Evolutionary conservation across 2,888 invertebrate genomes (phyloP), one percentile per base, ranked within the genome.

Genomic region (Sylvicola cinctus): DNA sequence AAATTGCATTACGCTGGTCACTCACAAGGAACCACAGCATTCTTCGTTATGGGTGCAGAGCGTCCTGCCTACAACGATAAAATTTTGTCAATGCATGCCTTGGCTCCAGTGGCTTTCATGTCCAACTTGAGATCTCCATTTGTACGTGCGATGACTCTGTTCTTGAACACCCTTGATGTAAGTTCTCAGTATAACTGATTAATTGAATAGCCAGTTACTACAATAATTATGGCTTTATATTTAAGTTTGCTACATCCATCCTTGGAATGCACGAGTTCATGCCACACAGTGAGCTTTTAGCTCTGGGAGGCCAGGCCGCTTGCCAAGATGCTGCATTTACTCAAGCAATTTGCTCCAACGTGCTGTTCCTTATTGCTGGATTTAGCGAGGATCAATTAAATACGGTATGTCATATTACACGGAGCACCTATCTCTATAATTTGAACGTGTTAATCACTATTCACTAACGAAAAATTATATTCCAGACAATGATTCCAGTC

Each of bases 311-410:
- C 13, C 50, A 62, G 36, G 36, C 58, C 0, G 39, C 66, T 1
- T 77, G 77, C 44, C 57, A 60, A 32, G 67, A 68, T 41, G 62
- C 63, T 10, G 62, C 62, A 2, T 37, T 61, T 3, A 62, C 63
- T 34, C 69, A 65, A 41, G 65, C 58, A 3, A 44, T 78, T 6
- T 83, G 81, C 51, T 61, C 63, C 29, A 74, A 73, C 46, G 51
- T 72, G 1, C 47, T 78, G 12, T 78, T 78, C 49, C 51, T 79
- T 5, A 43, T 80, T 3, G 64, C 61, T 6, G 76, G 76, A 11
- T 69, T 63, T 47, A 66, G 70, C 45, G 58, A 61, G 30, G 55
- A 54, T n/a, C 66, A 73, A 46, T 54, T 64, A 15, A 64, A 68
- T 45, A 46, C n/a, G n/a, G n/a, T n/a, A n/a, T n/a, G n/a, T n/a